Evolutionary conservation across 2,888 invertebrate genomes (phyloP), one percentile per base, ranked within the genome.

Genomic region (Ceramica pisi): DNA sequence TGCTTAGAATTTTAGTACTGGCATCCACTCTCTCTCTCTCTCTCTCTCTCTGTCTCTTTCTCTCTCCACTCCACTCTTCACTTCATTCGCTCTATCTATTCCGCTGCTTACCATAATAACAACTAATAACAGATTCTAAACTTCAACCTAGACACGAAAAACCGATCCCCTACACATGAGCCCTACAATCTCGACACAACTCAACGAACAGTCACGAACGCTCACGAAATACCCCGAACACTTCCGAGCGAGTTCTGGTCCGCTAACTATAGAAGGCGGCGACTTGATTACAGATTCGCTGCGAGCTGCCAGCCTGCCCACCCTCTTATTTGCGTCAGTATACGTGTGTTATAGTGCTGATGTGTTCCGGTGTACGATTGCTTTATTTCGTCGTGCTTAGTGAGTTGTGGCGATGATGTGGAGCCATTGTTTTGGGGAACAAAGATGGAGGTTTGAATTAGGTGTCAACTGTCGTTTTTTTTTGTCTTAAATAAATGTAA

Each of bases 251-350:
- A 74, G 83, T 81, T 85, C 74, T 86, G 87, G 84, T 77, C 71
- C 68, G 80, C 72, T 84, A 73, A 79, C 68, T 82, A 63, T 65
- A 55, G 71, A 86, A 86, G 87, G 83, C 78, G 80, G 85, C 35
- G 69, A 73, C 78, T 82, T 86, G 86, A 87, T 87, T 87, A 84
- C 81, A 86, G 85, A 84, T 78, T 78, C 84, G 84, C 75, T 77
- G 67, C 71, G 72, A 77, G 84, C 75, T 77, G 64, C 70, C 72
- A 77, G 74, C 67, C 61, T 73, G 70, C 75, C 86, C 81, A 82
- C 87, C 85, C 87, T 81, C 83, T 83, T 74, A 85, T 85, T 81
- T 78, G 74, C 76, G 79, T 75, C 77, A 75, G 56, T 75, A 69
- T 81, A 76, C 70, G 70, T 79, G 77, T 81, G 61, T 78, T 81